phyloP scores from a whole-genome alignment of 2,797 vertebrate species.

The Sebastiscus albofasciatus region DNA sequence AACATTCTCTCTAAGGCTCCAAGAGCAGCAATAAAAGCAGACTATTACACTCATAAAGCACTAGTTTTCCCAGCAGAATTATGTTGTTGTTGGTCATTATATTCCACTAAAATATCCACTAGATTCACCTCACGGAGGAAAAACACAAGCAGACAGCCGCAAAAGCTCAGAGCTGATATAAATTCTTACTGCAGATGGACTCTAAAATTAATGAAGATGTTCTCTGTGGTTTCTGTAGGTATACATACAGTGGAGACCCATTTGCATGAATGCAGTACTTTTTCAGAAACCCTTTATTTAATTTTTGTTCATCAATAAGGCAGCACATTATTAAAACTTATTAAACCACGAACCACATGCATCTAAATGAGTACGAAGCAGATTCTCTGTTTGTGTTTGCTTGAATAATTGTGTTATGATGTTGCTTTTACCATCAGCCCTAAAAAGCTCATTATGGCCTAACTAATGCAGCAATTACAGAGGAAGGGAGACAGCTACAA shows the following conservation, averaged over 20 bases:
- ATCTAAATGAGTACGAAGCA: not conserved
- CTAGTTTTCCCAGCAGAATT: constrained; percentile 33
- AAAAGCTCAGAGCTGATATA: constrained; percentile 9
- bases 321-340: constrained; percentile 3
- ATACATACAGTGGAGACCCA: not conserved
- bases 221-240: not conserved
- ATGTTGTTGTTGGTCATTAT: constrained; percentile 30
- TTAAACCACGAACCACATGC: not conserved
- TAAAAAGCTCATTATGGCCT: constrained; percentile 20
- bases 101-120: constrained; percentile 33
- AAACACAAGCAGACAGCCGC: not conserved
- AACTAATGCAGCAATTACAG: constrained; percentile 34
- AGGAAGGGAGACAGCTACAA: constrained; percentile 14
- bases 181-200: constrained; percentile 12
- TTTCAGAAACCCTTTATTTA: not conserved
- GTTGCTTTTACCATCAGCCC: constrained; percentile 24
- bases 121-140: constrained; percentile 1
- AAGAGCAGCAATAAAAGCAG: constrained; percentile 56
- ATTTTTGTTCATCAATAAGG: not conserved
- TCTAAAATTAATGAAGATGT: constrained; percentile 10
- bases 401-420: constrained; percentile 10
- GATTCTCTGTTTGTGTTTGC: not conserved
- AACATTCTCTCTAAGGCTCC: not conserved
- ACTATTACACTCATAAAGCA: constrained; percentile 69
- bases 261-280: not conserved